Conservation (phyloP, 1,140 invertebrate genomes). For the Venustaconcha ellipsiformis region DNA sequence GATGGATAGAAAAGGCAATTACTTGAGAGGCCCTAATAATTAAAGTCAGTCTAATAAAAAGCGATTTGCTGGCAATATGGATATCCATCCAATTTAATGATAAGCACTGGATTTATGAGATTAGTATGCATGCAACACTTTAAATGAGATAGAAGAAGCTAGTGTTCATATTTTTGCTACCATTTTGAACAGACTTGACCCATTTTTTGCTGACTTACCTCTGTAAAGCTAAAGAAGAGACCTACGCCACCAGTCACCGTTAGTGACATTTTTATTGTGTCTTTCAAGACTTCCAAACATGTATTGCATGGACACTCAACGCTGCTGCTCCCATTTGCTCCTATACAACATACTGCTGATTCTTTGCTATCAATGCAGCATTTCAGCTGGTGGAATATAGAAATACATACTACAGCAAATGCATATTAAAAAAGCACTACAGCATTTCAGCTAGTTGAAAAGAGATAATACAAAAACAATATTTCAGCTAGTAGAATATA, state of each 20-base stretch:
- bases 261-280: slow-evolving; percentile 88
- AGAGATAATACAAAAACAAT: too few species aligned
- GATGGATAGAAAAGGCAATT: too few species aligned
- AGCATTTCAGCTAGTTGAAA: slow-evolving; percentile 15
- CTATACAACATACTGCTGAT: slow-evolving; percentile 40
- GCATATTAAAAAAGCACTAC: slow-evolving; percentile 4
- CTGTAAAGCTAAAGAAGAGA: slow-evolving; percentile 96
- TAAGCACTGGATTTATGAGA: too few species aligned
- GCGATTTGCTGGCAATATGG: too few species aligned
- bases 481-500: slow-evolving; percentile 6
- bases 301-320: slow-evolving; percentile 73
- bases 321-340: slow-evolving; percentile 21
- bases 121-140: too few species aligned
- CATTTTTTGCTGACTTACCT: slow-evolving; percentile 76
- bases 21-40: too few species aligned
- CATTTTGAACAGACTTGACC: too few species aligned
- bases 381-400: background rate
- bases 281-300: slow-evolving; percentile 82
- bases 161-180: too few species aligned
- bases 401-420: too few species aligned
- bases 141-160: too few species aligned
- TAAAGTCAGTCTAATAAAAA: too few species aligned
- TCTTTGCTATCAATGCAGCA: slow-evolving; percentile 33
- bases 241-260: slow-evolving; percentile 91
- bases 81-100: too few species aligned